Base-by-base conservation (phyloP, 2,888 invertebrate species). In the Hemaris fuciformis region DNA sequence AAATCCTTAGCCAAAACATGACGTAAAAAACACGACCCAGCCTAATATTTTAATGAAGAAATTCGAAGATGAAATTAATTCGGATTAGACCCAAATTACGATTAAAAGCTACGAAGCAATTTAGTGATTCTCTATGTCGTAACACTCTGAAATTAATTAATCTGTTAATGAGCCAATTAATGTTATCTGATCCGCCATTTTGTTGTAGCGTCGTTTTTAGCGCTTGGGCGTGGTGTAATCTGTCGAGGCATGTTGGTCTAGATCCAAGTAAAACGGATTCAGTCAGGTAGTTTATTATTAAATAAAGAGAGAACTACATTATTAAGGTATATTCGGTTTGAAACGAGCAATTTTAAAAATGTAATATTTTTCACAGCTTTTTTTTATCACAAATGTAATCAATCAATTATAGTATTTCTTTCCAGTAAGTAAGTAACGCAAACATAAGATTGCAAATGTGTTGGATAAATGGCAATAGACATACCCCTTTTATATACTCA, bases 151-250 rank as follows among this genome's bases (percentile, higher is more conserved):
- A 18, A 48, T 41, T 18, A 60, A 60, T 60, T 60, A 60, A 27
- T 53, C 48, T 15, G 18, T 48, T 53, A 53, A 60, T 60, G 53
- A 10, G 18, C 13, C 20, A 25, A 53, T 60, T 53, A 53, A 53
- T 18, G 48, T 53, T 48, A 45, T 41, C 41, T 31, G 18, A 41
- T 53, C 23, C 46, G 48, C 60, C 48, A 53, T 41, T 60, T 60
- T 41, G 48, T 41, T 41, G 60, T 60, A 53, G 60, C 48, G 22
- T 38, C n/a, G 25, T 48, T 60, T 59, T 60, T 41, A 60, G 38
- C 46, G 3, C 13, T 23, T 18, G 23, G 10, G 38, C 34, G 31
- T 31, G 25, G 38, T 22, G 23, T 31, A 18, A 23, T 45, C 22
- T 59, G 6, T 22, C 27, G 18, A 27, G 53, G 15, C 18, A 25